Percentiles rank a stretch among this genome's conserved stretches.
Evolutionary conservation across 2,888 invertebrate species (phyloP).

Genomic region (Allolobophora icterica): DNA sequence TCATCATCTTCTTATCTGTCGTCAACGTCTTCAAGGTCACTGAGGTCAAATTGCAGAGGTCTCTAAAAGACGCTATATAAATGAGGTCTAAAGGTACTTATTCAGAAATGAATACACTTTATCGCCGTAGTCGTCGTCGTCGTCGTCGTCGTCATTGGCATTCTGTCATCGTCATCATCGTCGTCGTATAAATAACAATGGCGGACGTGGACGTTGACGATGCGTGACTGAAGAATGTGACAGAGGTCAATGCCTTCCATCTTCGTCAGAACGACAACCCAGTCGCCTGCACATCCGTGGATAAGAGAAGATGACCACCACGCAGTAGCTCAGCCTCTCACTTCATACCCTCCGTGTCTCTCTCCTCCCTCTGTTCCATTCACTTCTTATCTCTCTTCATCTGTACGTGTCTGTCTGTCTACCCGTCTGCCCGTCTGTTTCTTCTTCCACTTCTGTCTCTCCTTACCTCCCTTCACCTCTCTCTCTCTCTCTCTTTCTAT

Average conservation of each 20-base stretch:
- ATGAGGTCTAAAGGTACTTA: constrained; percentile 14
- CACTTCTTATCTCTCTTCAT: no score
- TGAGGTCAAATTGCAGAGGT: background rate
- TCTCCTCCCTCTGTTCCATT: background rate
- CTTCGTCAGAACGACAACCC: background rate
- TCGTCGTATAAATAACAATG: background rate
- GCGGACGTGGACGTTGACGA: background rate
- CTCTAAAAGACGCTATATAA: background rate
- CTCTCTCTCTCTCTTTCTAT: background rate
- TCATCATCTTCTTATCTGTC: background rate
- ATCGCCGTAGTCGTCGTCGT: background rate
- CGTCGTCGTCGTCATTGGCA: background rate
- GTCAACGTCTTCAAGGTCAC: background rate
- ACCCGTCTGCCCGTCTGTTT: background rate
- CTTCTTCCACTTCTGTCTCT: background rate
- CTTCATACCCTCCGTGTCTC: background rate
- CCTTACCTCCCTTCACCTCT: background rate
- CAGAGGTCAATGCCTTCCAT: constrained; percentile 2
- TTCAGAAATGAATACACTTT: background rate
- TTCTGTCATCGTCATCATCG: background rate
- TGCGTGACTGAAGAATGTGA: constrained; percentile 13
- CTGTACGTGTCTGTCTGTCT: background rate
- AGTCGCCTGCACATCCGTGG: background rate
- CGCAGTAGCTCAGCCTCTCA: background rate
- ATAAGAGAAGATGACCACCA: background rate